These are phyloP conservation scores for Eilema sororculum DNA, from an alignment of 2,888 invertebrate genomes.

Conservation along the genomic window DNA sequence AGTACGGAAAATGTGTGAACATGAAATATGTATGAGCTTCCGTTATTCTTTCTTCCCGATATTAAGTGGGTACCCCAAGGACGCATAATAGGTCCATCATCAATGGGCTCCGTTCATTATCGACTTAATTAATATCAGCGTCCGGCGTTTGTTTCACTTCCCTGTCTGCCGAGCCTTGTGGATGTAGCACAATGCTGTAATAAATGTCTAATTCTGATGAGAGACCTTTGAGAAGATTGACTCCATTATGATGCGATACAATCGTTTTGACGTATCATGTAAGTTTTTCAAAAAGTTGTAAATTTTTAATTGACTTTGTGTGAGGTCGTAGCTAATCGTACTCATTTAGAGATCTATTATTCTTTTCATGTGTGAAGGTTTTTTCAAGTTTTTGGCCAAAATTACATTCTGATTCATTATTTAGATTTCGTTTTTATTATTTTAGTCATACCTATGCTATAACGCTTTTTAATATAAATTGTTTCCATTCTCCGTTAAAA, in stretches of 20 bases:
- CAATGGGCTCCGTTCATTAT: conserved; percentile 67
- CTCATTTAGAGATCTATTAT: neutral
- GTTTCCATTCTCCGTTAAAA: neutral
- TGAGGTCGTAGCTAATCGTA: neutral
- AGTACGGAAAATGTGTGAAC: neutral
- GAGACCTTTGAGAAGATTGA: conserved; percentile 61
- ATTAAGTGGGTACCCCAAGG: conserved; percentile 36
- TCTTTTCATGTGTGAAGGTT: neutral
- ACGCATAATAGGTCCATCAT: conserved; percentile 39
- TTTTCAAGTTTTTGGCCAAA: neutral
- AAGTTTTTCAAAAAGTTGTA: conserved; percentile 2
- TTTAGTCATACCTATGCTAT: neutral
- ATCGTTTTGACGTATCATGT: conserved; percentile 6
- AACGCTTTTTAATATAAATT: neutral
- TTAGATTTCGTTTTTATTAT: neutral
- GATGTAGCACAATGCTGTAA: conserved; percentile 78
- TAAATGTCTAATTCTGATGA: conserved; percentile 80
- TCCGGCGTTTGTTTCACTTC: conserved; percentile 85
- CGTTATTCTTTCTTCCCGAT: conserved; percentile 19
- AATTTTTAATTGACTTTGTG: neutral
- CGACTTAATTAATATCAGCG: conserved; percentile 79
- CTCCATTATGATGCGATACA: conserved; percentile 55
- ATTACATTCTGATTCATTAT: neutral
- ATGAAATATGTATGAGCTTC: conserved; percentile 10
- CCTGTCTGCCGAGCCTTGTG: conserved; percentile 73